Conservation (phyloP, 2,888 invertebrate genomes). For the Halictus quadricinctus region DNA sequence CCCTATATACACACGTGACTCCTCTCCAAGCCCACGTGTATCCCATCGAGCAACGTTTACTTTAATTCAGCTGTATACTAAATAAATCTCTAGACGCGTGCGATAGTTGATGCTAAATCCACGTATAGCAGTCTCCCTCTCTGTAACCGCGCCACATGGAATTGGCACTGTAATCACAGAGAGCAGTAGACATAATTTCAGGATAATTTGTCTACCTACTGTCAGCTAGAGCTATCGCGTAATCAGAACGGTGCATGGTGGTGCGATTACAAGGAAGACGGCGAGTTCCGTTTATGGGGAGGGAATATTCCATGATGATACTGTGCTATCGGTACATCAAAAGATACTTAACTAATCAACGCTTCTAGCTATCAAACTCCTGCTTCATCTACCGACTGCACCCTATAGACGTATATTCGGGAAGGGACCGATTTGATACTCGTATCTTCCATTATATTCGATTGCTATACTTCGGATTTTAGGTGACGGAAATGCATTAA, state of each 20-base stretch:
- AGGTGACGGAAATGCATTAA: too few species aligned
- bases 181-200: background rate
- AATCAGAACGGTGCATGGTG: background rate
- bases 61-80: background rate
- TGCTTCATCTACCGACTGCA: background rate
- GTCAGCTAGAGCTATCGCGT: background rate
- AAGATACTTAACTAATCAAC: background rate
- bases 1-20: background rate
- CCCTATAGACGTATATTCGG: background rate
- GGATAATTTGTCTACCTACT: background rate
- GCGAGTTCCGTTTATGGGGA: background rate
- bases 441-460: background rate
- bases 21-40: background rate
- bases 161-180: background rate
- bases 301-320: background rate
- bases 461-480: background rate
- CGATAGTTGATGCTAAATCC: background rate
- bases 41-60: background rate
- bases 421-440: background rate
- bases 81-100: background rate
- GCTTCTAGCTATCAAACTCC: background rate
- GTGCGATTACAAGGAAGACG: background rate
- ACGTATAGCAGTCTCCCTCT: background rate
- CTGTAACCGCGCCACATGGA: background rate
- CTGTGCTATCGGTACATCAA: background rate